A percentile compares a stretch with the other conserved stretches of the same genome.
Evolutionary conservation across 2,888 invertebrate species (phyloP).

Genomic region (Oconnorella tubifera): DNA sequence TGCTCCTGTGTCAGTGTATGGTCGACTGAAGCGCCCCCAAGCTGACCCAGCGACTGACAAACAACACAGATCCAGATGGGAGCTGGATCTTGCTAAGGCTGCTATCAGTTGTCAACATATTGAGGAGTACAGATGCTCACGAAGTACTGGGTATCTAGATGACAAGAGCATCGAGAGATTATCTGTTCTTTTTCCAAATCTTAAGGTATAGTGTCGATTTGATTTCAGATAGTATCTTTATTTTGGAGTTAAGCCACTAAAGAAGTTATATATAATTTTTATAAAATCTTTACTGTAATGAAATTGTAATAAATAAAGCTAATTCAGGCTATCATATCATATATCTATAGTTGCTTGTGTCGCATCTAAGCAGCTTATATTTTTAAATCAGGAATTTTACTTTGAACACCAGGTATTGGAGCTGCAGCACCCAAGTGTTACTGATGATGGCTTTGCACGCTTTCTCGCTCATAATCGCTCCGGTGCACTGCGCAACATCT

Average conservation of each 20-base stretch:
- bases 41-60: conserved; percentile 9
- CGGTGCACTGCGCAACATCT: conserved; percentile 16
- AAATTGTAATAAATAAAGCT: too few relatives aligned
- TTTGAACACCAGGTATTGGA: conserved; percentile 22
- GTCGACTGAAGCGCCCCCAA: conserved; percentile 18
- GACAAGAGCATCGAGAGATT: conserved; percentile 29
- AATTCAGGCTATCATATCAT: too few relatives aligned
- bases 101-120: conserved; percentile 29
- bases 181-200: conserved; percentile 26
- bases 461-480: conserved; percentile 23
- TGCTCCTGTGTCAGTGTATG: conserved; percentile 26
- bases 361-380: too few relatives aligned
- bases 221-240: not conserved
- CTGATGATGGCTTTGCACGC: conserved; percentile 27
- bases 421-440: conserved; percentile 27
- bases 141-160: conserved; percentile 30
- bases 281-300: too few relatives aligned
- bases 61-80: conserved; percentile 24
- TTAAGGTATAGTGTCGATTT: conserved; percentile 6
- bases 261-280: too few relatives aligned
- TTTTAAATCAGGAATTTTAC: too few relatives aligned
- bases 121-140: conserved; percentile 25
- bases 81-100: conserved; percentile 26
- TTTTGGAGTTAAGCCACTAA: too few relatives aligned
- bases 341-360: too few relatives aligned